These are phyloP conservation scores for Knipowitschia caucasica DNA, from an alignment of 2,797 vertebrate genomes.

Conservation along the genomic window DNA sequence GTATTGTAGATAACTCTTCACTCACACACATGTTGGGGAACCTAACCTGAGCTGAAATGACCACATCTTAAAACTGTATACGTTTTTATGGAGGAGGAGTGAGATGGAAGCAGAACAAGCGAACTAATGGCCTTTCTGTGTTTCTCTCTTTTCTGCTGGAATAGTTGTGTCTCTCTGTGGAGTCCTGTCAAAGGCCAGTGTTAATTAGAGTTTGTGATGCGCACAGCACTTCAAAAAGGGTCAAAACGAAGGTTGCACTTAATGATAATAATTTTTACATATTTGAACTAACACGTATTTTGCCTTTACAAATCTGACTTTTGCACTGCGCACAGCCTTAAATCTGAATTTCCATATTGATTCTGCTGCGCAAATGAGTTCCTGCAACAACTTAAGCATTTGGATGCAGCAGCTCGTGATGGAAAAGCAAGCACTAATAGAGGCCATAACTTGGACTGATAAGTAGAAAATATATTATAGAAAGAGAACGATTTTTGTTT, in stretches of 20 bases:
- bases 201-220: conserved; percentile 77
- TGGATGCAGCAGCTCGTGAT: conserved; percentile 13
- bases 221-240: conserved; percentile 65
- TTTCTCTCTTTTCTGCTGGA: conserved; percentile 53
- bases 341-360: conserved; percentile 11
- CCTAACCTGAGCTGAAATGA: no score
- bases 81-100: not conserved
- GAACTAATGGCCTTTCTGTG: conserved; percentile 67
- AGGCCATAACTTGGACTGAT: not conserved
- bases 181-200: conserved; percentile 71
- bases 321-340: conserved; percentile 4
- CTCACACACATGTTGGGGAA: no score
- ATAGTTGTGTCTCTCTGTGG: conserved; percentile 67
- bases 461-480: not conserved
- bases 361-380: conserved; percentile 25
- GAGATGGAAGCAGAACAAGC: conserved; percentile 44
- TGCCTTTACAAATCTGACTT: conserved; percentile 34
- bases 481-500: not conserved
- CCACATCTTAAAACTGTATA: no score
- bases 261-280: conserved; percentile 70
- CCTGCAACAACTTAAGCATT: conserved; percentile 16
- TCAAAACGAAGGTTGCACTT: conserved; percentile 69
- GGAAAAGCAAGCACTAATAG: conserved; percentile 10
- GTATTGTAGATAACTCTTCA: no score
- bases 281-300: conserved; percentile 44